These are phyloP conservation scores for Sceloporus undulatus DNA, from an alignment of 2,113 vertebrate genomes.

Conservation along the genomic window DNA sequence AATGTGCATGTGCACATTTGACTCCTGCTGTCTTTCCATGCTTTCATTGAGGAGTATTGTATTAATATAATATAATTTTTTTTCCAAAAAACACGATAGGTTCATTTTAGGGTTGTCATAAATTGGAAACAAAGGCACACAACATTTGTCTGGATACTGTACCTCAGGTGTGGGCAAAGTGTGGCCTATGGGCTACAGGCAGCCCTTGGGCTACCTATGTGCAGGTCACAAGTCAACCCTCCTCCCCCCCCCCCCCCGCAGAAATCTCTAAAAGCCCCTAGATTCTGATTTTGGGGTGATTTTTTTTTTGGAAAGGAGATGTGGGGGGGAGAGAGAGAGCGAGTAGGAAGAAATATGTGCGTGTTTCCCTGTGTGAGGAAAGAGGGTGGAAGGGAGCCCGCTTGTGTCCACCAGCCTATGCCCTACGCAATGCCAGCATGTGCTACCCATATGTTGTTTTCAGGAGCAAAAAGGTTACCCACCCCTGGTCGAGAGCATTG, in stretches of 20 bases:
- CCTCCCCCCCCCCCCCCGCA: too few relatives aligned
- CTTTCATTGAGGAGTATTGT: not conserved
- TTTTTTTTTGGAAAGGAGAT: not conserved
- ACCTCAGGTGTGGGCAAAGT: too few relatives aligned
- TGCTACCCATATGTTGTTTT: not conserved
- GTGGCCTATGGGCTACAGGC: too few relatives aligned
- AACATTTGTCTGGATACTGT: too few relatives aligned
- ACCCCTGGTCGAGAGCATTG: not conserved
- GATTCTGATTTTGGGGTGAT: too few relatives aligned
- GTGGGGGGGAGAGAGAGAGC: not conserved
- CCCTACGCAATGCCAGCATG: not conserved
- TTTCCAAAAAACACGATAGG: not conserved
- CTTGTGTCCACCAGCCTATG: not conserved
- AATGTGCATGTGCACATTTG: not conserved
- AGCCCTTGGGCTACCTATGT: too few relatives aligned
- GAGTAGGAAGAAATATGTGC: not conserved
- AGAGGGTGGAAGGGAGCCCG: fast-evolving
- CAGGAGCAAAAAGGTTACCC: not conserved
- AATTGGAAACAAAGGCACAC: too few relatives aligned
- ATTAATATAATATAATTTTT: too few relatives aligned
- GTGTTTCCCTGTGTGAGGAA: not conserved
- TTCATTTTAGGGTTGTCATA: too few relatives aligned
- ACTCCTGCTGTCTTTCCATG: not conserved
- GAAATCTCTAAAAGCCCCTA: too few relatives aligned
- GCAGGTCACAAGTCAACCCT: too few relatives aligned